Base-by-base conservation (phyloP, 2,113 vertebrate species). In the Bostrychus sinensis region DNA sequence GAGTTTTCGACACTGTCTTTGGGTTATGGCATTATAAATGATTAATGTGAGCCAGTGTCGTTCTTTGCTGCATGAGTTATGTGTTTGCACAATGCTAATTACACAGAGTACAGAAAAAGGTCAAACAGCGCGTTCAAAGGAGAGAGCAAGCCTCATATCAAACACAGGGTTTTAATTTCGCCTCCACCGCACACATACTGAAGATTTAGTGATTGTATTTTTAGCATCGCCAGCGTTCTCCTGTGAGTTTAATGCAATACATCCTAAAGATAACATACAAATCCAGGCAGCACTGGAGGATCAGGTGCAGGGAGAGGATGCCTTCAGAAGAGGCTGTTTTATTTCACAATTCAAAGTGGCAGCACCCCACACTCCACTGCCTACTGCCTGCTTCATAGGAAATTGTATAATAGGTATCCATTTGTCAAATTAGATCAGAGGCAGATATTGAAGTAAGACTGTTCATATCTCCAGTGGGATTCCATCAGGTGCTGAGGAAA, bases 341-440 rank as follows among this genome's bases (percentile, higher is more conserved):
- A 81, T 75, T 77, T 74, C 71, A 37, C 68, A 84, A 88, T 78
- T 78, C 60, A 76, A 88, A 84, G 81, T 82, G 86, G 71, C 77
- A 72, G 69, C 73, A 20, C 17, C 61, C 58, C 1, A 20, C 66
- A 58, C 75, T 82, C 56, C 30, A 34, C 53, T 68, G 75, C 68
- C 64, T 50, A 45, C 59, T 32, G 4, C 67, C 64, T 67, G 70
- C 68, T 83, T 82, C 82, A 72, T 19, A 62, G 74, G 54, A 86
- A 80, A 82, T 75, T 77, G 78, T 64, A 77, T 81, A 86, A 83
- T 80, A 70, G 78, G 62, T 81, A 69, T 78, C 66, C 81, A 84
- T 89, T 89, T 86, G 81, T 91, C 87, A 90, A 82, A 88, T 89
- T 78, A 88, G 76, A 86, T 83, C 80, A 66, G 66, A 72, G n/a